phyloP scores from a whole-genome alignment of 2,888 invertebrate species.

The Brachylomia viminalis region DNA sequence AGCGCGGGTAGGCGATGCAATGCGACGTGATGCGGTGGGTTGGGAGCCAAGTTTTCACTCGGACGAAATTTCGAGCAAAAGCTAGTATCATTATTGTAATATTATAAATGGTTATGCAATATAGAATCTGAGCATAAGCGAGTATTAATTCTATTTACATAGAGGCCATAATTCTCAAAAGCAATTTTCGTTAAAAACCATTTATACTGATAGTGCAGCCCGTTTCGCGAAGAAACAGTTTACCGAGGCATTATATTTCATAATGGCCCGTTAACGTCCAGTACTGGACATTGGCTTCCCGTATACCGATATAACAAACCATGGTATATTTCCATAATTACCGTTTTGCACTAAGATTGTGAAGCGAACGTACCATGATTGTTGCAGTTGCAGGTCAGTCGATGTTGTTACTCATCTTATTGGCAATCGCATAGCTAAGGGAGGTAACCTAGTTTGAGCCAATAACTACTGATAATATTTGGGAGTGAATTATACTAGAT shows the following conservation, averaged over 20 bases:
- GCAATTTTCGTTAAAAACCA: conserved; percentile 9
- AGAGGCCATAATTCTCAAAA: conserved; percentile 3
- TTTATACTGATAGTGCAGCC: conserved; percentile 2
- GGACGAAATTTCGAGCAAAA: neutral
- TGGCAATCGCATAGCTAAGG: neutral
- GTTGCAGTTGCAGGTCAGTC: neutral
- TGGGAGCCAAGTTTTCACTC: too few relatives aligned
- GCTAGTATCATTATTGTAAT: neutral
- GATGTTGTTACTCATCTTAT: neutral
- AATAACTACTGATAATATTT: neutral
- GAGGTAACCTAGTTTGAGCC: neutral
- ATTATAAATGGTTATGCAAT: too few relatives aligned
- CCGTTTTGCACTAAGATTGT: conserved; percentile 4
- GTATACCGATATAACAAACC: conserved; percentile 9
- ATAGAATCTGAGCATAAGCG: neutral
- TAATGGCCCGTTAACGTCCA: conserved; percentile 10
- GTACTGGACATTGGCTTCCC: conserved; percentile 3
- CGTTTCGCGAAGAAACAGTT: conserved; percentile 18
- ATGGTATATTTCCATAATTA: conserved; percentile 31
- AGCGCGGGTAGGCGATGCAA: neutral
- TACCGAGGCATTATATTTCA: conserved; percentile 19
- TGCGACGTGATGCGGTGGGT: neutral
- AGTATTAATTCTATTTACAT: neutral
- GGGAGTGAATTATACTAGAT: too few relatives aligned
- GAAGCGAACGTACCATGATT: conserved; percentile 3